Conservation (phyloP, 2,888 invertebrate genomes). For the Nomada ferruginata region DNA sequence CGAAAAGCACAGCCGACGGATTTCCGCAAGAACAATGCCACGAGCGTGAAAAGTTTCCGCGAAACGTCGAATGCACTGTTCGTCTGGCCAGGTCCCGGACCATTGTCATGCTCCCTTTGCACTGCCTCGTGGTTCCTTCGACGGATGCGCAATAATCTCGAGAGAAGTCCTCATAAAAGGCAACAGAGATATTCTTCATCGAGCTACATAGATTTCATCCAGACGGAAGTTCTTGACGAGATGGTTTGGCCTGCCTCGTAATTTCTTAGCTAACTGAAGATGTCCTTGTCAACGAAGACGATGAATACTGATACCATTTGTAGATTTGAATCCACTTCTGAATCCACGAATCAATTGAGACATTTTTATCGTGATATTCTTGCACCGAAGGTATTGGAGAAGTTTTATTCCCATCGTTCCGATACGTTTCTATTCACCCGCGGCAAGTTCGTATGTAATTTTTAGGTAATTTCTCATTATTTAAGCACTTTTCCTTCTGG, state of each 20-base stretch:
- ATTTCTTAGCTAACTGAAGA: background rate
- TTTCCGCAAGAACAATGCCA: slow-evolving; percentile 2
- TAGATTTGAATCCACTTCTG: background rate
- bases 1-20: background rate
- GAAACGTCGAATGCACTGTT: background rate
- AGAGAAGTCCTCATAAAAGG: background rate
- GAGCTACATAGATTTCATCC: slow-evolving; percentile 30
- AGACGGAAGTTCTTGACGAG: slow-evolving; percentile 29
- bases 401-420: too few relatives aligned
- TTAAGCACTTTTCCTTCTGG: background rate
- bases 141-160: slow-evolving; percentile 40
- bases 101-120: background rate
- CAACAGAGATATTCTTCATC: slow-evolving; percentile 12
- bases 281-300: background rate
- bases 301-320: background rate
- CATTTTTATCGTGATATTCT: too few relatives aligned
- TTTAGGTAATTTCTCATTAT: background rate
- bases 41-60: slow-evolving; percentile 12
- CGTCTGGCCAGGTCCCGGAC: background rate
- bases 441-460: too few relatives aligned
- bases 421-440: too few relatives aligned
- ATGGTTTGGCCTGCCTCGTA: slow-evolving; percentile 20
- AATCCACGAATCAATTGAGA: too few relatives aligned
- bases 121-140: background rate
- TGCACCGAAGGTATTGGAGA: too few relatives aligned